These are phyloP conservation scores for Leptatherina wallacei DNA, from an alignment of 2,797 vertebrate species.

Conservation along the genomic window DNA sequence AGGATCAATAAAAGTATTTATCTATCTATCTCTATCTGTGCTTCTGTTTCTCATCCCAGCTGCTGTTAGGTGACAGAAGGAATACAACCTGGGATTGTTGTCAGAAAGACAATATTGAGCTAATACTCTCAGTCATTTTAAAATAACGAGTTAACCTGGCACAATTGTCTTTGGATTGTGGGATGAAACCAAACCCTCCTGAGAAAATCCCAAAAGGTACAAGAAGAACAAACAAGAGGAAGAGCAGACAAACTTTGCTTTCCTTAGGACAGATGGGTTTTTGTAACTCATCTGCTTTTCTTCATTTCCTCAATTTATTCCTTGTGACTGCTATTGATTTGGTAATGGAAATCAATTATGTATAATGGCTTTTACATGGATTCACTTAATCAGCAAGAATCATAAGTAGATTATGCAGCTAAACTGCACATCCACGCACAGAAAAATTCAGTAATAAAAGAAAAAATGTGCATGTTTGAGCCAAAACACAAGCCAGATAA, in stretches of 20 bases:
- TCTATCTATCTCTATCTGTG: too few relatives aligned
- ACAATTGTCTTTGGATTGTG: not conserved
- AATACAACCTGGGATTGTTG: not conserved
- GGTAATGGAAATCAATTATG: constrained; percentile 50
- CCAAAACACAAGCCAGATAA: not conserved
- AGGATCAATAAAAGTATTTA: too few relatives aligned
- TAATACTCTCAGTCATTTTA: not conserved
- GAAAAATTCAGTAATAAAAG: not conserved
- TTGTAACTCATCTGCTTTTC: constrained; percentile 5
- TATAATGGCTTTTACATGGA: constrained; percentile 37
- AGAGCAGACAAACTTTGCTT: not conserved
- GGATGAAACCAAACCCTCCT: not conserved
- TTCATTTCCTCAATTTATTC: constrained; percentile 21
- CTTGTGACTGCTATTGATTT: constrained; percentile 46
- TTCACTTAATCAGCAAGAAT: constrained; percentile 23
- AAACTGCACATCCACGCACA: not conserved
- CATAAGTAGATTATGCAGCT: constrained; percentile 22
- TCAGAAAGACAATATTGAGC: not conserved
- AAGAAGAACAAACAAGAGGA: not conserved
- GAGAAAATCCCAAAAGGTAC: not conserved
- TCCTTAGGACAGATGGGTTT: constrained; percentile 7
- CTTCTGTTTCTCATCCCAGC: not conserved
- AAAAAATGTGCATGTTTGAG: not conserved
- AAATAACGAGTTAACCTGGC: constrained; percentile 1
- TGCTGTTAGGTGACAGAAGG: not conserved